A percentile compares a stretch with the other conserved stretches of the same genome.
Evolutionary conservation across 2,888 invertebrate genomes (phyloP).

Genomic region (Aspidiotus destructor): DNA sequence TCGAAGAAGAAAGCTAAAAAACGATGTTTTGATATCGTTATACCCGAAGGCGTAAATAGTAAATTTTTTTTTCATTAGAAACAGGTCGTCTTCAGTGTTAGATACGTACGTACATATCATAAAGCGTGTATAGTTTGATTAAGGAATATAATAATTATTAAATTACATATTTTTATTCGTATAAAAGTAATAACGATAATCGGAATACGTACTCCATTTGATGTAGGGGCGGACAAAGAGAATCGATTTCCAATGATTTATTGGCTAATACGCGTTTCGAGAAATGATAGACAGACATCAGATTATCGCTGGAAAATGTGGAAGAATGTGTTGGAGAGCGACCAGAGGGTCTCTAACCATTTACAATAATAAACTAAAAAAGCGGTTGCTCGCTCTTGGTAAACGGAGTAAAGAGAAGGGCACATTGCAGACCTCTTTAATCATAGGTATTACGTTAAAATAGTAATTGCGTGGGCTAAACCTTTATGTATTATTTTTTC

Average conservation of each 20-base stretch:
- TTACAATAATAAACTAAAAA: slow-evolving; percentile 31
- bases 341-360: slow-evolving; percentile 29
- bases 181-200: slow-evolving; percentile 30
- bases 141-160: slow-evolving; percentile 31
- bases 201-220: slow-evolving; percentile 26
- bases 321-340: slow-evolving; percentile 20
- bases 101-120: slow-evolving; percentile 9
- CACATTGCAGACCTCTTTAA: slow-evolving; percentile 29
- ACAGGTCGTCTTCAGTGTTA: slow-evolving; percentile 21
- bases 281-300: slow-evolving; percentile 32
- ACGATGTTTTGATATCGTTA: slow-evolving; percentile 17
- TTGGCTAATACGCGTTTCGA: slow-evolving; percentile 30
- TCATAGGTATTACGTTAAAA: slow-evolving; percentile 31
- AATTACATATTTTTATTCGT: slow-evolving; percentile 32
- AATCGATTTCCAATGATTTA: slow-evolving; percentile 32
- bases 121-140: slow-evolving; percentile 15
- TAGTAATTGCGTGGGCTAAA: slow-evolving; percentile 33
- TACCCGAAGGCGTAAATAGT: slow-evolving; percentile 8
- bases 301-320: slow-evolving; percentile 12
- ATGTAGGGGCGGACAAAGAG: slow-evolving; percentile 32
- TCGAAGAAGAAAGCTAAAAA: background rate
- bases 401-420: slow-evolving; percentile 8
- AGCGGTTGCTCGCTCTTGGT: slow-evolving; percentile 18
- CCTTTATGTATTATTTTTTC: slow-evolving; percentile 11
- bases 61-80: slow-evolving; percentile 23